Evolutionary conservation across 2,888 invertebrate species (phyloP).

Genomic region (Pollenia griseotomentosa): DNA sequence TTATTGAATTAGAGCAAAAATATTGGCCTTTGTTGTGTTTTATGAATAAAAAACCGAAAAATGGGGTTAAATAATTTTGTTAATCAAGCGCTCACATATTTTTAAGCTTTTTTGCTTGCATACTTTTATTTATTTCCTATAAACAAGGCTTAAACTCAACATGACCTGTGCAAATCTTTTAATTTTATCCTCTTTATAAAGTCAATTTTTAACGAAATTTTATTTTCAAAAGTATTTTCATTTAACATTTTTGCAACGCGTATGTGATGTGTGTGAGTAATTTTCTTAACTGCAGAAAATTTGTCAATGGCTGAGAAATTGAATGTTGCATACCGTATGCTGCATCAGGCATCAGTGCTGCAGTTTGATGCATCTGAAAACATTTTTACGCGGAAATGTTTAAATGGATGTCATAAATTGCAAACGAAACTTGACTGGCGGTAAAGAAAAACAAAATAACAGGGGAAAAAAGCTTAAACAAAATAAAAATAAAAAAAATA

Average conservation of each 20-base stretch:
- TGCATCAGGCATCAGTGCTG: constrained; percentile 16
- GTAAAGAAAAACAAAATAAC: constrained; percentile 15
- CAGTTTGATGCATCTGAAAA: constrained; percentile 71
- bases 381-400: constrained; percentile 69
- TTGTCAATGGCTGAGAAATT: constrained; percentile 67
- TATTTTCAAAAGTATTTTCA: constrained; percentile 17
- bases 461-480: constrained; percentile 16
- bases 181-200: neutral
- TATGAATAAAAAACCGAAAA: no score
- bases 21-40: no score
- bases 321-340: constrained; percentile 52
- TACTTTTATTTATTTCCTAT: no score
- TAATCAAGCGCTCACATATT: no score
- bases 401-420: constrained; percentile 72
- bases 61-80: no score
- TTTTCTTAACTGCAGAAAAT: constrained; percentile 62
- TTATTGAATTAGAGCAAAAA: no score
- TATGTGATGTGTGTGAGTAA: constrained; percentile 48
- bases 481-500: constrained; percentile 27
- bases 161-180: neutral
- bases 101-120: no score
- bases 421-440: constrained; percentile 39
- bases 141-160: neutral
- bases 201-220: constrained; percentile 19
- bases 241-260: neutral